A percentile compares a stretch with the other conserved stretches of the same genome.
Conservation (phyloP, 2,888 invertebrate species). For the Tipula helvola region DNA sequence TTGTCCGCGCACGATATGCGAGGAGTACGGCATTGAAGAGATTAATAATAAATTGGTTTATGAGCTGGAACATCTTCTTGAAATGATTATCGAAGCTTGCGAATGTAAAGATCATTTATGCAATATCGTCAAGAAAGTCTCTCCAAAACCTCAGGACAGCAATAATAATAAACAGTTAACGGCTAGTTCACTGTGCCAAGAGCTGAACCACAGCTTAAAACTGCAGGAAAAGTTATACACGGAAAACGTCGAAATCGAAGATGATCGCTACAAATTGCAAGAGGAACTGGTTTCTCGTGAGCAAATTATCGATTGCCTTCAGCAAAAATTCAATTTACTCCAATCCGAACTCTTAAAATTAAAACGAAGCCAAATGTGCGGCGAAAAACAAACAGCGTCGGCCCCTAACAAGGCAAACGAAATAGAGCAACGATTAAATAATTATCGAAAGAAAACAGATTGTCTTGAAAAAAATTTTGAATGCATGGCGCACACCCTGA, state of each 20-base stretch:
- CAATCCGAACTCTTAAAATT: conserved; percentile 12
- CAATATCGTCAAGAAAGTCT: background rate
- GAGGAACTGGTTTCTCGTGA: conserved; percentile 15
- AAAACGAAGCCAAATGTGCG: background rate
- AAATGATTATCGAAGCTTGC: background rate
- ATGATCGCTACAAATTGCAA: conserved; percentile 41
- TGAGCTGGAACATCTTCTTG: background rate
- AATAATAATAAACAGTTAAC: background rate
- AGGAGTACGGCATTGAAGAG: background rate
- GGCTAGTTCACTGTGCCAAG: background rate
- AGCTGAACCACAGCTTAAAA: background rate
- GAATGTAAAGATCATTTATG: background rate
- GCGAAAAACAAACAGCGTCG: background rate
- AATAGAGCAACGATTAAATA: conserved; percentile 11
- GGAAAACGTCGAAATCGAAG: conserved; percentile 54
- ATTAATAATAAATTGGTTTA: background rate
- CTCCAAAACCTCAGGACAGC: background rate
- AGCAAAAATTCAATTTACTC: conserved; percentile 15
- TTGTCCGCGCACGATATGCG: background rate
- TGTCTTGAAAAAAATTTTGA: conserved; percentile 14
- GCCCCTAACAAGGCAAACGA: background rate
- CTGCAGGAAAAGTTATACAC: conserved; percentile 53
- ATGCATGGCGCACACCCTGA: conserved; percentile 13
- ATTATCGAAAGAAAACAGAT: conserved; percentile 13
- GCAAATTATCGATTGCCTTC: conserved; percentile 15